Conservation (phyloP, 2,113 vertebrate species). For the Epinephelus cyanopodus region DNA sequence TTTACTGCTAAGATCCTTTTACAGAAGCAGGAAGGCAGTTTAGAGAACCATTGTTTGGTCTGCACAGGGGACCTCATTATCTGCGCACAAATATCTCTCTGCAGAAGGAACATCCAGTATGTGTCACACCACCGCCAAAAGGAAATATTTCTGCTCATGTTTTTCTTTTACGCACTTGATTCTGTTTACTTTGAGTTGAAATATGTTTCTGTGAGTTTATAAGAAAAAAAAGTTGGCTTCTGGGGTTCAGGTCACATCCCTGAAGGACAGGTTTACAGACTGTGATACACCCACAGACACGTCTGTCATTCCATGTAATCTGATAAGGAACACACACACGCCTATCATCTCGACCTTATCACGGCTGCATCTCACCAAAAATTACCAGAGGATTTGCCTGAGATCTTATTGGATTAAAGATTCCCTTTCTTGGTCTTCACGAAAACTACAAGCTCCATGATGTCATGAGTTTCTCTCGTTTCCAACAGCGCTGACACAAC, state of each 20-base stretch:
- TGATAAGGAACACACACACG: not conserved
- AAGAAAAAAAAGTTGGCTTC: not conserved
- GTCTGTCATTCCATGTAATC: not conserved
- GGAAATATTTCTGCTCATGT: not conserved
- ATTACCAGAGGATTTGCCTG: not conserved
- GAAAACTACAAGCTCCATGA: not conserved
- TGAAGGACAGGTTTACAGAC: not conserved
- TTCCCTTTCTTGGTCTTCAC: conserved; percentile 1
- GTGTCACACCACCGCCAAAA: not conserved
- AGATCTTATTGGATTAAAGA: not conserved
- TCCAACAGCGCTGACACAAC: not conserved
- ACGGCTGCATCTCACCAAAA: not conserved
- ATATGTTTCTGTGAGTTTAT: not conserved
- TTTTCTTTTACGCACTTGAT: not conserved
- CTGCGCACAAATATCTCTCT: not conserved
- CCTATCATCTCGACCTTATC: not conserved
- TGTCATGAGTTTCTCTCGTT: not conserved
- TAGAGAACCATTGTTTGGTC: not conserved
- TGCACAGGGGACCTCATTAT: conserved; percentile 36
- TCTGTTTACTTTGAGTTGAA: conserved; percentile 8
- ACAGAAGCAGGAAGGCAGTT: not conserved
- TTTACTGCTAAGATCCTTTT: not conserved
- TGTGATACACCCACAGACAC: not conserved
- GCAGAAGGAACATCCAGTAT: not conserved
- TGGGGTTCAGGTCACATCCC: not conserved